Conservation (phyloP, 2,888 invertebrate species). For the Oscheius myriophilus region DNA sequence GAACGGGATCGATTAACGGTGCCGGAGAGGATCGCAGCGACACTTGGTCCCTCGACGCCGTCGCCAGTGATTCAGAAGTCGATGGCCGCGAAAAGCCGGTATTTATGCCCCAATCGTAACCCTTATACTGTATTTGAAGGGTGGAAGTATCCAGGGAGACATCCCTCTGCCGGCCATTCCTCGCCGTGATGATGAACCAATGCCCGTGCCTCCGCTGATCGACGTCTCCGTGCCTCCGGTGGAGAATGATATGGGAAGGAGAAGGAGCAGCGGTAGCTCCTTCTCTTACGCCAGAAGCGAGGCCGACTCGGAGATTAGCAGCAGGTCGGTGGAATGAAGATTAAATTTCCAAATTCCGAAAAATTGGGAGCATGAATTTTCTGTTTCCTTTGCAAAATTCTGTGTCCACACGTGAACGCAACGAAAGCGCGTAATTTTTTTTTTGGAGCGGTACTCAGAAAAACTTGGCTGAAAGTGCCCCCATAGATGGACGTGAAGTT, state of each 20-base stretch:
- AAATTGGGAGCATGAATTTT: too few relatives aligned
- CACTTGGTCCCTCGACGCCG: slow-evolving; percentile 97
- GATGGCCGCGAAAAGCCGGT: slow-evolving; percentile 39
- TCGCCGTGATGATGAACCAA: not conserved
- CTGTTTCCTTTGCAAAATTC: too few relatives aligned
- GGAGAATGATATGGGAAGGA: slow-evolving; percentile 4
- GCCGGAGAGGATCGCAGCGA: slow-evolving; percentile 72
- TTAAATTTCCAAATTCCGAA: too few relatives aligned
- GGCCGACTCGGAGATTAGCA: slow-evolving; percentile 12
- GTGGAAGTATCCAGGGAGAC: not conserved
- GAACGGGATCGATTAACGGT: slow-evolving; percentile 28
- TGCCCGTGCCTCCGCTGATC: slow-evolving; percentile 14
- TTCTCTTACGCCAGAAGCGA: slow-evolving; percentile 40
- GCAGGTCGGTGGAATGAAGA: not conserved
- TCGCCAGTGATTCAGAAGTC: slow-evolving; percentile 90
- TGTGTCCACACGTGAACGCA: too few relatives aligned
- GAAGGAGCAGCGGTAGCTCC: slow-evolving; percentile 50
- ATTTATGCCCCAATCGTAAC: not conserved
- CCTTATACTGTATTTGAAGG: too few relatives aligned
- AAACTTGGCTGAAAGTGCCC: too few relatives aligned
- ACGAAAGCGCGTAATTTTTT: too few relatives aligned
- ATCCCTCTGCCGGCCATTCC: not conserved
- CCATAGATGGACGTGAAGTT: too few relatives aligned
- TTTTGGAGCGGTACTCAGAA: too few relatives aligned
- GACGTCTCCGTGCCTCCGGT: slow-evolving; percentile 21